Evolutionary conservation across 2,113 vertebrate species (phyloP).

Genomic region (Phylloscopus trochilus): DNA sequence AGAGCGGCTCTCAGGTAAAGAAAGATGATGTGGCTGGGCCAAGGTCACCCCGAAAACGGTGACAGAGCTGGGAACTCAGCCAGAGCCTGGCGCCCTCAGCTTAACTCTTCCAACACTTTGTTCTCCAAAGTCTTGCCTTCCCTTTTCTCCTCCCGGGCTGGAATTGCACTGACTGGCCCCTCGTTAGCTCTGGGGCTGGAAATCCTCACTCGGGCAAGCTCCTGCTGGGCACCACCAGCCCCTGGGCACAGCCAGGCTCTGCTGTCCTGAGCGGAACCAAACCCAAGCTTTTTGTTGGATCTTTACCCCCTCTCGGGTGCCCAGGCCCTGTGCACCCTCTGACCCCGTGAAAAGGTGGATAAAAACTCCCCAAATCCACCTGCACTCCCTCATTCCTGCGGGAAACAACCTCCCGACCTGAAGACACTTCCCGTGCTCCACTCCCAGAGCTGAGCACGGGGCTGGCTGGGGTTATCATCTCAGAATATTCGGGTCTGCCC

Average conservation of each 20-base stretch:
- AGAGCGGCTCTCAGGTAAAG: not conserved
- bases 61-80: not conserved
- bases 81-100: not conserved
- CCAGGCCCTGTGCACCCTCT: not conserved
- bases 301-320: not conserved
- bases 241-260: not conserved
- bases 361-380: not conserved
- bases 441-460: not conserved
- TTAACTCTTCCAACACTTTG: not conserved
- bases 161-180: not conserved
- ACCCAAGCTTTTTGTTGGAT: not conserved
- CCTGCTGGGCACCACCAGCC: not conserved
- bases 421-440: not conserved
- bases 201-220: not conserved
- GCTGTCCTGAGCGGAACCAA: fast-evolving
- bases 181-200: not conserved
- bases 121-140: not conserved
- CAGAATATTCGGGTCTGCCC: not conserved
- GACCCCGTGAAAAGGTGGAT: fast-evolving
- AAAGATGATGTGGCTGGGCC: not conserved
- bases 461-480: not conserved
- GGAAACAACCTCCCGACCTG: not conserved
- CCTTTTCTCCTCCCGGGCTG: not conserved
- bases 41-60: slow-evolving; percentile 5
- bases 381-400: fast-evolving